Conservation (phyloP, 2,888 invertebrate species). For the Tipula helvola region DNA sequence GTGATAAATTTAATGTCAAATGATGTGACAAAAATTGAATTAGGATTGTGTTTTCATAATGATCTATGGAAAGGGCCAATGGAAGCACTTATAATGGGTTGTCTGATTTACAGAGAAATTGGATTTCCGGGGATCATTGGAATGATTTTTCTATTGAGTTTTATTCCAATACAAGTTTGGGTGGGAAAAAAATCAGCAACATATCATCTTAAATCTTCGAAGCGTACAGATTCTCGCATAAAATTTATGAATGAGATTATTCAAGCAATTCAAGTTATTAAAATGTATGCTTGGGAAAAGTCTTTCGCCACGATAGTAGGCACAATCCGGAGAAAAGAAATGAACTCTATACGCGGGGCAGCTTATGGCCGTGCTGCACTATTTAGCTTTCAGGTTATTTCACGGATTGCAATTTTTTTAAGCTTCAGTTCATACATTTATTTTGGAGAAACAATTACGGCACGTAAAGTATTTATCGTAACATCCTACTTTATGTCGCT, state of each 20-base stretch:
- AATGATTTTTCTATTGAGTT: slow-evolving; percentile 53
- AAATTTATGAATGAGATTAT: slow-evolving; percentile 82
- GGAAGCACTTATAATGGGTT: slow-evolving; percentile 37
- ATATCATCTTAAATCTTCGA: slow-evolving; percentile 55
- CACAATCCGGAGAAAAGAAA: slow-evolving; percentile 58
- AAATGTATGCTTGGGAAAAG: slow-evolving; percentile 83
- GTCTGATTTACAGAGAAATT: slow-evolving; percentile 45
- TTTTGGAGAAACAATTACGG: slow-evolving; percentile 50
- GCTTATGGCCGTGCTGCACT: slow-evolving; percentile 55
- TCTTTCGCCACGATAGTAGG: slow-evolving; percentile 64
- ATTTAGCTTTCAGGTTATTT: slow-evolving; percentile 61
- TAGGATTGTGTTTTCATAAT: slow-evolving; percentile 77
- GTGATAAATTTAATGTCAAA: slow-evolving; percentile 89
- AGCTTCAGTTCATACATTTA: slow-evolving; percentile 59
- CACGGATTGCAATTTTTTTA: slow-evolving; percentile 64
- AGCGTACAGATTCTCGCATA: slow-evolving; percentile 73
- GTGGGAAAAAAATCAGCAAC: slow-evolving; percentile 55
- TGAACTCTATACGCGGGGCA: slow-evolving; percentile 51
- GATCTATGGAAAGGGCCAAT: slow-evolving; percentile 86
- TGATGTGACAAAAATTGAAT: slow-evolving; percentile 87
- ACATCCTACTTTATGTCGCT: slow-evolving; percentile 71
- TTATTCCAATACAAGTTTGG: slow-evolving; percentile 63
- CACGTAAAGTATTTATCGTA: slow-evolving; percentile 65
- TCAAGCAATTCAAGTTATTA: slow-evolving; percentile 70
- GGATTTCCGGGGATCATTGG: slow-evolving; percentile 56